Percentiles rank a stretch among this genome's conserved stretches.
Evolutionary conservation across 2,888 invertebrate genomes (phyloP).

Genomic region (Pharmacophagus antenor): DNA sequence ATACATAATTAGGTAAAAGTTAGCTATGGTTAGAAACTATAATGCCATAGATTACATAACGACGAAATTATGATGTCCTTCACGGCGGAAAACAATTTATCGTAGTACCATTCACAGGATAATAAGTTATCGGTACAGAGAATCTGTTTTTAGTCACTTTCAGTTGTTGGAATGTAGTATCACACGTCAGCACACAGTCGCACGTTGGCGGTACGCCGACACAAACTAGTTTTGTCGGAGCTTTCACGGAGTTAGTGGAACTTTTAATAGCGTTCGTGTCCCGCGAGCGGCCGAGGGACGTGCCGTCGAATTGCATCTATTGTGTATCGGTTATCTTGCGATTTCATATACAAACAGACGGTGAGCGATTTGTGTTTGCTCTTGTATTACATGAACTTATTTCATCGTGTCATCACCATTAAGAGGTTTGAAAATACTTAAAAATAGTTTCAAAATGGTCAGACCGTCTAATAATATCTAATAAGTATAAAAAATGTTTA

Average conservation of each 20-base stretch:
- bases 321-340: slow-evolving; percentile 37
- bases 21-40: too few species aligned
- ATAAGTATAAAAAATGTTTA: too few species aligned
- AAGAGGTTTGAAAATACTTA: too few species aligned
- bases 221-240: slow-evolving; percentile 64
- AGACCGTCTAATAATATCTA: too few species aligned
- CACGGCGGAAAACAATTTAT: too few species aligned
- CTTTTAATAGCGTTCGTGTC: slow-evolving; percentile 73
- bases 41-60: too few species aligned
- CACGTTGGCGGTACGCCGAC: slow-evolving; percentile 37
- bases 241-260: slow-evolving; percentile 60
- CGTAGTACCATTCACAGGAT: too few species aligned
- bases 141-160: not conserved
- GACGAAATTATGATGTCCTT: too few species aligned
- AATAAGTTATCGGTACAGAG: not conserved
- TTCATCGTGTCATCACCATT: too few species aligned
- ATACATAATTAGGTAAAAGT: too few species aligned
- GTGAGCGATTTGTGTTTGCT: not conserved
- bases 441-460: too few species aligned
- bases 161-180: slow-evolving; percentile 9
- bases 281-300: slow-evolving; percentile 36
- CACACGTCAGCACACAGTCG: slow-evolving; percentile 15
- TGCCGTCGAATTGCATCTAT: slow-evolving; percentile 38
- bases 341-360: slow-evolving; percentile 34
- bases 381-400: not conserved